Evolutionary conservation across 92 coral and sea anemone genomes (phyloP), one percentile per base, ranked within the genome.

Genomic region (Porites rus): DNA sequence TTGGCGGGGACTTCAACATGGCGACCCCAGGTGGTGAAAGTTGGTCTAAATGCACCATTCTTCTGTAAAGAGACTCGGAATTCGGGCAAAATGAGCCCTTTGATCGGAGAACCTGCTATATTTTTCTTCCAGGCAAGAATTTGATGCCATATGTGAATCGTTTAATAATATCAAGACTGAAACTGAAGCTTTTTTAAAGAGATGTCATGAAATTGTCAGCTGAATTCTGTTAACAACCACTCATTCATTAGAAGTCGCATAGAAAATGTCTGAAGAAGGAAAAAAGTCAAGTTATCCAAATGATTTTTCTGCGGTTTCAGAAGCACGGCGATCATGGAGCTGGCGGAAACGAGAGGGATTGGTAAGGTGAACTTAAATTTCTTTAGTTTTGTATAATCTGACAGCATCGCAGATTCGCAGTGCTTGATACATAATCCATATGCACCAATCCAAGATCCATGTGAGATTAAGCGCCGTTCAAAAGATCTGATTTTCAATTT

Each of bases 321-420:
- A 77, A 50, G 20, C 59, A 54, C 85, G 92, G 21, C 87, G 93
- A 73, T 92, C 97, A 11, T 94, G 94, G 97, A 94, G 97, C 43
- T 94, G 97, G 97, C 54, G 94, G 38, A 91, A 89, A 70, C 83
- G 94, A 54, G 97, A 94, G 76, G 90, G 88, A 69, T 74, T 87
- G 91, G 93, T 88, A 80, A 53, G 90, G n/a, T 9, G 58, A 43
- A 65, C 38, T 19, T 38, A 4, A 4, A 5, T 10, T 10, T 58
- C 17, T 58, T 59, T 11, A 59, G 63, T 16, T 59, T 59, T 38
- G 46, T 38, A 38, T 38, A 38, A 38, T 38, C 46, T 38, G 46
- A 38, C 46, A 38, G 46, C 0, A 38, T 38, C 46, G 5, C 46
- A 38, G 46, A 0, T 3, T 38, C 46, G 5, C 46, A 38, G 46